phyloP scores from a whole-genome alignment of 1,140 invertebrate genomes.

The Nylanderia fulva region DNA sequence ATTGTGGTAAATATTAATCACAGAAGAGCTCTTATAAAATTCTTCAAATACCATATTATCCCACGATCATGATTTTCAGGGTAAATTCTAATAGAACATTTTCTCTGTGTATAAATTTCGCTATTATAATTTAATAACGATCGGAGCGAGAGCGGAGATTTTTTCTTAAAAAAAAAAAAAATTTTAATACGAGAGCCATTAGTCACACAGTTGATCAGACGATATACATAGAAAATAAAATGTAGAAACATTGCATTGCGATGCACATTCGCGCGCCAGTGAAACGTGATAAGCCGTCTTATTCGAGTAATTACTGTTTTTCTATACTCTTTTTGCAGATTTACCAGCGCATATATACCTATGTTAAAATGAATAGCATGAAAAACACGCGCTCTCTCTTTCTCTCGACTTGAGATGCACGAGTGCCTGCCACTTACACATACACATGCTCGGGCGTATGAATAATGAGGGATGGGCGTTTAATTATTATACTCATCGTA shows the following conservation, averaged over 20 bases:
- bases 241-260: slow-evolving; percentile 27
- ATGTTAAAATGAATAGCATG: slow-evolving; percentile 58
- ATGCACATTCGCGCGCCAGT: slow-evolving; percentile 53
- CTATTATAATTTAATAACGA: slow-evolving; percentile 36
- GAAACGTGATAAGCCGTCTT: slow-evolving; percentile 56
- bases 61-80: too few species aligned
- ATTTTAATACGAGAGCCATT: slow-evolving; percentile 48
- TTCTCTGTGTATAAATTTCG: too few species aligned
- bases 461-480: slow-evolving; percentile 62
- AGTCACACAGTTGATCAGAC: slow-evolving; percentile 44
- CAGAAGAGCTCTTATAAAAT: too few species aligned
- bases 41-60: too few species aligned
- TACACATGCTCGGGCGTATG: slow-evolving; percentile 52
- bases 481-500: slow-evolving; percentile 63
- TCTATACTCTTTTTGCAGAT: slow-evolving; percentile 54
- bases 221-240: slow-evolving; percentile 36
- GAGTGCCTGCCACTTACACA: slow-evolving; percentile 57
- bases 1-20: too few species aligned
- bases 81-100: too few species aligned
- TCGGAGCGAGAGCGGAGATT: neutral
- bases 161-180: neutral
- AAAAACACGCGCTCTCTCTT: neutral
- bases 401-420: slow-evolving; percentile 45
- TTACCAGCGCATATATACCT: slow-evolving; percentile 59
- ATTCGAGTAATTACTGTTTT: slow-evolving; percentile 56